These are phyloP conservation scores for Anguilla pacifica DNA, from an alignment of 2,797 vertebrate genomes.

Conservation along the genomic window DNA sequence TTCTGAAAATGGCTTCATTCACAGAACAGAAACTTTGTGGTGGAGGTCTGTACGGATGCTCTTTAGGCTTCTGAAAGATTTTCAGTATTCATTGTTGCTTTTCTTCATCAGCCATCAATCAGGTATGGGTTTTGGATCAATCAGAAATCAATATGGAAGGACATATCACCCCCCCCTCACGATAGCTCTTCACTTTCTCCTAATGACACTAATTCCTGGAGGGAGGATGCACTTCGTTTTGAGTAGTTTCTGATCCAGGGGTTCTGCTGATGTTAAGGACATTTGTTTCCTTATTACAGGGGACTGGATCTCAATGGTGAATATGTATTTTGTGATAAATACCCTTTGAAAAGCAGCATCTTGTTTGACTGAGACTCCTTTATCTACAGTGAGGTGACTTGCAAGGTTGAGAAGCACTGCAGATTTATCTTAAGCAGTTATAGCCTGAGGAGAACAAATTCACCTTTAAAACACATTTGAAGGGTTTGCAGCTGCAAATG, in stretches of 20 bases:
- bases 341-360: not conserved
- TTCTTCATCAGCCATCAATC: not conserved
- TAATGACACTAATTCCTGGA: not conserved
- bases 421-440: not conserved
- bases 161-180: not conserved
- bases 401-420: conserved; percentile 11
- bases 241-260: not conserved
- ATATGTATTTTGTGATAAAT: conserved; percentile 19
- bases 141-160: conserved; percentile 12
- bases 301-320: not conserved
- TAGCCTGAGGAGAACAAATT: not conserved
- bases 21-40: not conserved
- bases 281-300: not conserved
- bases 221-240: not conserved
- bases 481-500: not conserved
- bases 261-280: not conserved
- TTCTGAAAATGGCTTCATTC: not conserved
- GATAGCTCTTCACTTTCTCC: not conserved
- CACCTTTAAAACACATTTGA: not conserved
- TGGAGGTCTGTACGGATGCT: not conserved
- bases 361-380: not conserved
- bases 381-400: not conserved
- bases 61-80: not conserved
- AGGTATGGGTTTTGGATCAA: not conserved
- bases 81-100: not conserved